Conservation (phyloP, 2,888 invertebrate species). For the Drosophila fulvimacula region DNA sequence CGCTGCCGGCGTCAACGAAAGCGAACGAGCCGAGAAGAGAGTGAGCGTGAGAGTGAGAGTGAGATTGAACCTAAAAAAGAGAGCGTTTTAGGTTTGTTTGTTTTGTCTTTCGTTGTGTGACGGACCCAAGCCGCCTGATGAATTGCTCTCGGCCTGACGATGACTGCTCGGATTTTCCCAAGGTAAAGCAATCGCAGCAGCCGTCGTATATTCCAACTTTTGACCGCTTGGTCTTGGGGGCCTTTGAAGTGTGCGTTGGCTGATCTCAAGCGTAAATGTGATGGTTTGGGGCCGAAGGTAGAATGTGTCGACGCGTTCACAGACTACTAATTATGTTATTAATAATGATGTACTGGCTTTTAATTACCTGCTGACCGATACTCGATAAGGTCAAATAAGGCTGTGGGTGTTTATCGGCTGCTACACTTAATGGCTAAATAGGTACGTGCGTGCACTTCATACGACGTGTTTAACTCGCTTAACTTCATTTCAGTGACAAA, state of each 20-base stretch:
- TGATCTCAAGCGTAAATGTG: constrained; percentile 33
- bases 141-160: constrained; percentile 50
- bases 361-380: constrained; percentile 29
- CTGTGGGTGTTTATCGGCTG: constrained; percentile 57
- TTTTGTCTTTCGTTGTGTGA: constrained; percentile 28
- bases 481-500: constrained; percentile 62
- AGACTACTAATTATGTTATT: constrained; percentile 47
- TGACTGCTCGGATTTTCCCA: constrained; percentile 79
- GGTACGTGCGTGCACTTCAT: constrained; percentile 63
- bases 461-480: constrained; percentile 61
- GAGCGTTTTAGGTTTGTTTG: constrained; percentile 31
- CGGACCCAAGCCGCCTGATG: constrained; percentile 49
- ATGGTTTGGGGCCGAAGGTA: constrained; percentile 42
- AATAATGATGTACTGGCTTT: constrained; percentile 34
- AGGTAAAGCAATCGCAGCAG: constrained; percentile 56
- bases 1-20: constrained; percentile 46
- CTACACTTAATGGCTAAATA: constrained; percentile 56
- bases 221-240: constrained; percentile 29
- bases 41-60: constrained; percentile 54
- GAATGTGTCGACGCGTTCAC: constrained; percentile 53
- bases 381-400: constrained; percentile 38
- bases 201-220: constrained; percentile 45
- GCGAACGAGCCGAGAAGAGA: constrained; percentile 47
- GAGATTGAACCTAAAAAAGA: constrained; percentile 2
- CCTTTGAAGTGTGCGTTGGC: constrained; percentile 46